phyloP scores from a whole-genome alignment of 2,888 invertebrate species.

The Entomobrya proxima region DNA sequence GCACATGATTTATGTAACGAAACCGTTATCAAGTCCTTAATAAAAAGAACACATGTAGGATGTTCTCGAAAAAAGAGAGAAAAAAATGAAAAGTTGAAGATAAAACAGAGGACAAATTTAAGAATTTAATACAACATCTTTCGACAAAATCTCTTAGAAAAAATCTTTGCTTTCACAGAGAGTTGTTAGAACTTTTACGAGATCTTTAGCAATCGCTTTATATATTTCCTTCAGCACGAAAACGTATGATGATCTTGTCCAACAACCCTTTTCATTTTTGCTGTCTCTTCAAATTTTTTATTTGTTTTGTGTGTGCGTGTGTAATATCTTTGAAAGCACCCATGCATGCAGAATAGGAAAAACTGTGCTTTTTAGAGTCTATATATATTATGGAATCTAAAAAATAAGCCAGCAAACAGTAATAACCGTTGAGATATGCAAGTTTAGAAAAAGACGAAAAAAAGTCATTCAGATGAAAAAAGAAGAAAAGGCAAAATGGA shows the following conservation, averaged over 20 bases:
- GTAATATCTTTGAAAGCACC: background rate
- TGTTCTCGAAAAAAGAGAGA: no score
- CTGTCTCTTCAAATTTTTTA: background rate
- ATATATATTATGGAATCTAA: background rate
- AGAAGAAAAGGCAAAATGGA: background rate
- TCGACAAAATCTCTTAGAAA: background rate
- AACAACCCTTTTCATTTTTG: background rate
- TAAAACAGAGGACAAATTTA: slow-evolving; percentile 7
- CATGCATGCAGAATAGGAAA: background rate
- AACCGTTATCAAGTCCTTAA: slow-evolving; percentile 2
- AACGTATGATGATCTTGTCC: background rate
- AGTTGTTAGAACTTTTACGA: background rate
- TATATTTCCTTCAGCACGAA: background rate
- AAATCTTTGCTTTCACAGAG: background rate
- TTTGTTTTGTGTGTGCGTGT: background rate
- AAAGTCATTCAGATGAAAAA: background rate
- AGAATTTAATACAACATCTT: background rate
- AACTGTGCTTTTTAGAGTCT: background rate
- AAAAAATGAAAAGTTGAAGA: background rate
- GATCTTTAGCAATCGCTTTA: background rate
- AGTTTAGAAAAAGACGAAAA: background rate
- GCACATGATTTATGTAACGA: background rate
- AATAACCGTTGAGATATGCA: slow-evolving; percentile 1
- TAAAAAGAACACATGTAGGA: slow-evolving; percentile 3
- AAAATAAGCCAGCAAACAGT: background rate